Evolutionary conservation across 53 echinoderm and acorn worm species (phyloP), one percentile per base, ranked within the genome.

Genomic region (Patiria pectinifera): DNA sequence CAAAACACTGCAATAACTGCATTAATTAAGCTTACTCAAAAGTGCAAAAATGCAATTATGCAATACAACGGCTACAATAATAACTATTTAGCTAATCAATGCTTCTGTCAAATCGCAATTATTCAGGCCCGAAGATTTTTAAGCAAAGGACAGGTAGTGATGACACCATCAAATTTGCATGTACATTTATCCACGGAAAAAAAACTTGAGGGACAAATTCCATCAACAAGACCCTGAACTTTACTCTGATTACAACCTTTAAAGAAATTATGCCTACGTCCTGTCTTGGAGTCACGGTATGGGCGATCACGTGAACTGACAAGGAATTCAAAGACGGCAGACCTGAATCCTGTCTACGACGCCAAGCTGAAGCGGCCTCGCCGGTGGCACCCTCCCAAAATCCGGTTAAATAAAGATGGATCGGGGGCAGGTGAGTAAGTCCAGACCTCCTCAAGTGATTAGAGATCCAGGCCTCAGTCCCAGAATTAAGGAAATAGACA

Each of bases 321-420:
- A 18, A 8, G 12, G 12, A 11, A 18, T 70, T 0, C 16, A 70
- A 70, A 15, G 19, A 4, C 16, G 16, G 70, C 11, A 70, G 21
- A 70, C 70, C 19, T 21, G 70, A 70, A 70, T 70, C 70, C 70
- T 70, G 70, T 70, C 70, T 70, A 70, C 70, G 70, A 70, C 70
- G 70, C 70, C 70, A 70, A 0, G 70, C 70, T 78, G 78, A 78
- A 78, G 78, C 44, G 45, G 78, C 74, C 35, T 26, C 78, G 78
- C 78, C 78, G 78, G 43, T 35, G 74, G 74, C 35, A 78, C 78
- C 35, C 35, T 78, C 78, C 78, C 74, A 24, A 24, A 19, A 60
- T 60, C 8, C 12, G 60, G 60, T 60, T 60, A 12, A 60, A 60
- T 60, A 18, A 74, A 74, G 24, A 7, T 7, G 2, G 24, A 74